Conservation (phyloP, 2,113 vertebrate species). For the Bettongia penicillata region DNA sequence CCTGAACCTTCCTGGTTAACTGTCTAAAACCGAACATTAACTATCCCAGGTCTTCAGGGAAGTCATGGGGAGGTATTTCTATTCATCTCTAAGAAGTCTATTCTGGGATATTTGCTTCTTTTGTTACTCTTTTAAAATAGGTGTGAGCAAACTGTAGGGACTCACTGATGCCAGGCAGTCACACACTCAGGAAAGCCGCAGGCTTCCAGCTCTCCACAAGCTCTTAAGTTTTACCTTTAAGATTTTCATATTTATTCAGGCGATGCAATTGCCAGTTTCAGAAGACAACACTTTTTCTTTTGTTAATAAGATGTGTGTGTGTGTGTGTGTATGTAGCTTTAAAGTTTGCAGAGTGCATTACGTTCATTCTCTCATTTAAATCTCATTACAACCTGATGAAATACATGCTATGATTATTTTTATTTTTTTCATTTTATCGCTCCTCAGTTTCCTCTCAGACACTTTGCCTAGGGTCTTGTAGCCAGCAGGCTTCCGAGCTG, state of each 20-base stretch:
- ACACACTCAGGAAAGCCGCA: neutral
- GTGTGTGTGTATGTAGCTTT: neutral
- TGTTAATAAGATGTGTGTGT: neutral
- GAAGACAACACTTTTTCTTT: neutral
- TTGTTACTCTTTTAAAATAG: slow-evolving; percentile 66
- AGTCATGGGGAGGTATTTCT: slow-evolving; percentile 62
- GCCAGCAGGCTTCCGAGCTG: neutral
- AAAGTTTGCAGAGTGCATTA: neutral
- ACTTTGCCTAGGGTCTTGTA: neutral
- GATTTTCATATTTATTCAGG: neutral
- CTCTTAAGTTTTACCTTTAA: neutral
- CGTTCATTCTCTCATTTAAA: neutral
- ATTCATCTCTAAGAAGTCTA: slow-evolving; percentile 72
- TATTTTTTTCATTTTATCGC: neutral
- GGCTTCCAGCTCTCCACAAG: neutral
- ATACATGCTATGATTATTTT: neutral
- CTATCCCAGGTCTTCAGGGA: slow-evolving; percentile 73
- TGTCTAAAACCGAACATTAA: slow-evolving; percentile 79
- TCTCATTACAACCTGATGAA: neutral
- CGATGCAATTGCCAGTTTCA: neutral
- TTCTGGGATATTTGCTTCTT: slow-evolving; percentile 73
- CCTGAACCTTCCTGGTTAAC: slow-evolving; percentile 75
- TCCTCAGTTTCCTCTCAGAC: neutral
- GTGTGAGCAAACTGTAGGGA: slow-evolving; percentile 64
- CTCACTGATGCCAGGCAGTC: slow-evolving; percentile 34